Evolutionary conservation across 2,888 invertebrate genomes (phyloP).

Genomic region (Amaurobius ferox): DNA sequence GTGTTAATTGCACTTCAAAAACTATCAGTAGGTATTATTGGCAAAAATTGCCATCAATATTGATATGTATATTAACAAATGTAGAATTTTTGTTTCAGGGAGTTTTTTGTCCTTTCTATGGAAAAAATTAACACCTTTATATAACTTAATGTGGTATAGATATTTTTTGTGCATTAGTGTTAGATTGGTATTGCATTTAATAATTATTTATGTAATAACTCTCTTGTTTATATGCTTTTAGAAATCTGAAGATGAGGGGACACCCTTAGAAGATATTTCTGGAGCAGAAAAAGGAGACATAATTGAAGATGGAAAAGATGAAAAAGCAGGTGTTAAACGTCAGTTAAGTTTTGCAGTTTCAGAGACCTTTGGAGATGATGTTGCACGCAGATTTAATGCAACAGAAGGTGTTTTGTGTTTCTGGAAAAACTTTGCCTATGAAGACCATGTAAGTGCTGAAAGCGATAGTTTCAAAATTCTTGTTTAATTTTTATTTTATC

Average conservation of each 20-base stretch:
- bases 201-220: neutral
- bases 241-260: slow-evolving; percentile 48
- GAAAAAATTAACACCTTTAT: too few relatives aligned
- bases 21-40: too few relatives aligned
- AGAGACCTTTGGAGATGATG: slow-evolving; percentile 62
- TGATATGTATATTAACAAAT: too few relatives aligned
- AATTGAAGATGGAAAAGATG: neutral
- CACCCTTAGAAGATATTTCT: slow-evolving; percentile 38
- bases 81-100: too few relatives aligned
- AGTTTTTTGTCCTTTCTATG: too few relatives aligned
- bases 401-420: slow-evolving; percentile 61
- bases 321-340: slow-evolving; percentile 29
- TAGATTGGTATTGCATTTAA: too few relatives aligned
- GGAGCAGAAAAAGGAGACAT: slow-evolving; percentile 6
- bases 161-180: neutral
- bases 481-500: too few relatives aligned
- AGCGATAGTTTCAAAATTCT: too few relatives aligned
- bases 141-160: too few relatives aligned
- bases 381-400: slow-evolving; percentile 36
- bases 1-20: too few relatives aligned
- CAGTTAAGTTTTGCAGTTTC: slow-evolving; percentile 69
- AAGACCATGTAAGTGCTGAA: slow-evolving; percentile 64
- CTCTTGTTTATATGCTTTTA: neutral
- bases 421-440: slow-evolving; percentile 71
- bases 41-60: too few relatives aligned